Conservation (phyloP, 2,797 vertebrate genomes). For the Eptatretus atami region DNA sequence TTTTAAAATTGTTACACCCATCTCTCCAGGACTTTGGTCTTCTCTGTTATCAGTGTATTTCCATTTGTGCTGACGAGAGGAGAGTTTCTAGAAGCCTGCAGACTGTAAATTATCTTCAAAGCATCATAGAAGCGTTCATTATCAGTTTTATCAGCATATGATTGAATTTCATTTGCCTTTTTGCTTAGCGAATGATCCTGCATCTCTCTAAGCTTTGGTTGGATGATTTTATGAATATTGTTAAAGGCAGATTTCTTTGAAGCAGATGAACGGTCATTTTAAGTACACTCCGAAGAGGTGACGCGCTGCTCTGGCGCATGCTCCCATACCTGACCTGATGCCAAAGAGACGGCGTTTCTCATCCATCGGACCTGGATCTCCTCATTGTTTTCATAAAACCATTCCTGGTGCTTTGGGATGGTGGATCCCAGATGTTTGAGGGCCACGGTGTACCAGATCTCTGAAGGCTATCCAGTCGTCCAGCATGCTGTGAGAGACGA, state of each 20-base stretch:
- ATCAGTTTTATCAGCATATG: neutral
- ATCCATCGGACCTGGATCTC: neutral
- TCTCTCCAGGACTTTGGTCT: neutral
- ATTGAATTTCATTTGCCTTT: neutral
- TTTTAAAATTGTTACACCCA: neutral
- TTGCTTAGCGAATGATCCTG: neutral
- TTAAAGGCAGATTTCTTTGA: slow-evolving; percentile 1
- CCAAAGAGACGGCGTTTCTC: neutral
- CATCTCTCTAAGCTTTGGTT: neutral
- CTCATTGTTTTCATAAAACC: neutral
- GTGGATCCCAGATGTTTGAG: neutral
- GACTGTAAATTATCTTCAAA: neutral
- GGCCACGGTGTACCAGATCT: neutral
- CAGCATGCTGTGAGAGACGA: neutral
- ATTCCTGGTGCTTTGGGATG: neutral
- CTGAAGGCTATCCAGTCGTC: neutral
- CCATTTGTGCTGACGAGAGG: neutral
- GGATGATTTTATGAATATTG: neutral
- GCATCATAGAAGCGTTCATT: neutral
- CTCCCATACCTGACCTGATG: too few relatives aligned
- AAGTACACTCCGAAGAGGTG: too few relatives aligned
- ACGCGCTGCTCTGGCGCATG: too few relatives aligned
- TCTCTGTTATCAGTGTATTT: neutral
- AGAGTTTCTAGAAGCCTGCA: neutral
- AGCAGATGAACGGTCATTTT: neutral